Base-by-base conservation (phyloP, 2,797 vertebrate genomes). In the Brotula barbata region DNA sequence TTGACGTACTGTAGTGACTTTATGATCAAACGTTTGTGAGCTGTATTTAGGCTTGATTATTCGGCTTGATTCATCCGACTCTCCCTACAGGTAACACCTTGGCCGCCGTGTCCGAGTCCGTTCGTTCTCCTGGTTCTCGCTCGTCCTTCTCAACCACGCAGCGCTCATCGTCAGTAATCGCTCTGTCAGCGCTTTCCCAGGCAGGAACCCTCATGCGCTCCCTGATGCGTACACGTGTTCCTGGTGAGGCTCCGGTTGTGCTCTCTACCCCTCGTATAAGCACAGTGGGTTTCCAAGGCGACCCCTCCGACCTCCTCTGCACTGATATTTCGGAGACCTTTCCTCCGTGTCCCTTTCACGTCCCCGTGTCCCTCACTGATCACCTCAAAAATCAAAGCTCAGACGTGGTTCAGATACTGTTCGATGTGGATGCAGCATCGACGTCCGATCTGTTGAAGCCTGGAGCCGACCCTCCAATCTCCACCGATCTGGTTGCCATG, bases 401-500 rank as follows among this genome's bases (percentile, higher is more conserved):
- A 1, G 88, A 91, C 46, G 82, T 93, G 36, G 77, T 93, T 52
- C 92, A 93, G 82, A 71, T 93, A 1, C 31, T 91, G 23, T 73
- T 91, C n/a, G 65, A 75, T 44, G 34, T 91, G 16, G 85, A 89
- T 7, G 54, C 54, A 39, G 72, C 60, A 2, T 61, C 63, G 3
- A 68, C 64, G 49, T 57, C 60, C 56, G 79, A 60, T 44, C 51
- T 81, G 2, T 54, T 90, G 37, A 42, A 84, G 22, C 64, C 61
- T 5, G 58, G 37, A 1, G 85, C 85, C 4, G 19, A 84, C 53
- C 87, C 84, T 37, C 82, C 90, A 0, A 90, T 94, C 56, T 92
- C 92, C 7, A 93, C 90, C 14, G 22, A 22, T 9, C 64, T 94
- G 41, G 89, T 87, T 7, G 88, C 88, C 54, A 90, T 94, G 88